Conservation (phyloP, 2,797 vertebrate genomes). For the Paratrypauchen microcephalus region DNA sequence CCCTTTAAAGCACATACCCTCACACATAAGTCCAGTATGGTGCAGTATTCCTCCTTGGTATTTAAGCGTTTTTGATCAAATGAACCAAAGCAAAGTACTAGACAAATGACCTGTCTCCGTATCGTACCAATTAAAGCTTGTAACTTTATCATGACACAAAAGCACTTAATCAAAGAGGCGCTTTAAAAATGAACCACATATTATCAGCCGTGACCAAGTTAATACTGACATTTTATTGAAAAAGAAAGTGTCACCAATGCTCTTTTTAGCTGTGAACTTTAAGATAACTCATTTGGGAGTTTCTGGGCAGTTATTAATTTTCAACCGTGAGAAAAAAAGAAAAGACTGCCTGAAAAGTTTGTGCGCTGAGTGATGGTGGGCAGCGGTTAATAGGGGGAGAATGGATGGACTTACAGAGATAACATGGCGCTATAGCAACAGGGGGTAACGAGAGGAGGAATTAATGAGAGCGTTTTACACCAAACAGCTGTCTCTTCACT, state of each 20-base stretch:
- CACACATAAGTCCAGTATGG: too few relatives aligned
- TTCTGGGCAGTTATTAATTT: slow-evolving; percentile 15
- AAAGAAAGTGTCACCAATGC: slow-evolving; percentile 22
- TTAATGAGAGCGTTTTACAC: slow-evolving; percentile 12
- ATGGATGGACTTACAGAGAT: slow-evolving; percentile 19
- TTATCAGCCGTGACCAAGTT: slow-evolving; percentile 8
- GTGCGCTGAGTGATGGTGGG: slow-evolving; percentile 14
- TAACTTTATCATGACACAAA: slow-evolving; percentile 1
- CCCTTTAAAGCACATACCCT: too few relatives aligned
- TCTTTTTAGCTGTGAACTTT: slow-evolving; percentile 26
- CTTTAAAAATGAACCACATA: neutral
- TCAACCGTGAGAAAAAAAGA: slow-evolving; percentile 7
- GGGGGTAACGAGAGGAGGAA: slow-evolving; percentile 2
- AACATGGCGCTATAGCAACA: slow-evolving; percentile 22
- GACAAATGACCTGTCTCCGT: too few relatives aligned
- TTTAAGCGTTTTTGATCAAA: neutral
- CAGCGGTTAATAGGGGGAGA: slow-evolving; percentile 5
- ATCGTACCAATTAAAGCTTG: slow-evolving; percentile 12
- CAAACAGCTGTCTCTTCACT: slow-evolving; percentile 20
- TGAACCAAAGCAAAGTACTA: too few relatives aligned
- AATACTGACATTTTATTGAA: slow-evolving; percentile 27
- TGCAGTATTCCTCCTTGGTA: neutral
- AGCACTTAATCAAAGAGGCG: slow-evolving; percentile 15
- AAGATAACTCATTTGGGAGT: slow-evolving; percentile 19
- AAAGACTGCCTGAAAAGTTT: slow-evolving; percentile 12